Evolutionary conservation across 2,888 invertebrate species (phyloP), one percentile per base, ranked within the genome.

Genomic region (Heliconius erato): DNA sequence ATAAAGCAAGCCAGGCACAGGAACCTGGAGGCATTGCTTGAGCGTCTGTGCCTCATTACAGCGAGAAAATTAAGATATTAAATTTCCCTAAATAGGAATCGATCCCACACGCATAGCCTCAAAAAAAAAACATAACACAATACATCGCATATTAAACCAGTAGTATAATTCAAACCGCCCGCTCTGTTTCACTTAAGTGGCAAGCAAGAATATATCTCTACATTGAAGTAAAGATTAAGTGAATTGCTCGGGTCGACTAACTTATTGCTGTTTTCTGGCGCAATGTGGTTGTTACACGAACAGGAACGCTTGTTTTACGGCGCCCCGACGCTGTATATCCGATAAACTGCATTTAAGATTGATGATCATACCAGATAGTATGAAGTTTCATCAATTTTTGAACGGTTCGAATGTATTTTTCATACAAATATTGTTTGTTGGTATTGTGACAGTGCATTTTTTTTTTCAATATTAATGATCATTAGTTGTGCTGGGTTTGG

Each of bases 261-360:
- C 84, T 85, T 85, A 84, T 86, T 81, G 79, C 82, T 85, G 82
- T 85, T 85, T 85, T 84, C 84, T 84, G 84, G 85, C 79, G 81
- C 82, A 77, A 78, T 72, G 81, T 74, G 85, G 85, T 84, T 84
- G 84, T 81, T 82, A 74, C 77, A 74, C 81, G 79, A 74, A 77
- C 77, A 74, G 82, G 79, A 79, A 74, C 80, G 80, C 76, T 79
- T 81, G 82, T 82, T 85, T 84, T 85, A 83, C 79, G 83, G 80
- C 82, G 79, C 80, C 82, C 81, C 82, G 76, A 80, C 44, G 80
- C 72, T 63, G 44, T 78, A 78, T 81, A 63, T 78, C 71, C 71
- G 77, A 81, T 78, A 78, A 81, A 81, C 77, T 72, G 80, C 79
- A 81, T 79, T 81, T 79, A 63, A 71, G 82, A 85, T 82, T 82